Evolutionary conservation across 2,797 vertebrate species (phyloP), one percentile per base, ranked within the genome.

Genomic region (Liasis olivaceus): DNA sequence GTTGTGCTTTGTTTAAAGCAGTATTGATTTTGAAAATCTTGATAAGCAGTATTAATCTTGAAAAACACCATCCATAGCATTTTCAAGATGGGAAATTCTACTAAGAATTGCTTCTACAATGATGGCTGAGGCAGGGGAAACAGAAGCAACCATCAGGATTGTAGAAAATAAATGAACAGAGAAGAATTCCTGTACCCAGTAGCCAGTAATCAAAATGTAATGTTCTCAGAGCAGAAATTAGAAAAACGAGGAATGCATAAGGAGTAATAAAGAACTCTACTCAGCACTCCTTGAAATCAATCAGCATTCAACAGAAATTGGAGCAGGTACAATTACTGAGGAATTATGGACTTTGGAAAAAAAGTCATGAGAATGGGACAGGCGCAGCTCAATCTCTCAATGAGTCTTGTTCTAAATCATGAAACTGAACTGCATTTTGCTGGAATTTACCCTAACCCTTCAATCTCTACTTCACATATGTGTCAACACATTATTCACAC

Each of bases 281-380:
- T 7, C 77, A 36, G 13, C 59, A 89, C 42, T 20, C 42, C 72
- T 47, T 47, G 26, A 92, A 94, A 13, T 81, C 84, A 92, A 13
- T 17, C 31, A 4, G 59, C 91, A 17, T 94, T 93, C 54, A 87
- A 59, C 85, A 89, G 47, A 92, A 90, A 77, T 28, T 81, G 31
- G 36, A 20, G 62, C 59, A 47, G 36, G 85, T 14, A 8, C 47
- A 93, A 94, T 91, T 87, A 94, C 87, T 64, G 69, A 88, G 86
- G 11, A 89, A 64, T n/a, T 92, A 51, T 20, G 31, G 58, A 54
- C 64, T 13, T 66, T 0, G 5, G 85, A 58, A 63, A 93, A 87
- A 77, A 90, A 93, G 90, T 87, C 72, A 81, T 60, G 36, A 6
- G 13, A 92, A 81, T 1, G 85, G 4, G 42, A 89, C 59, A 6